phyloP scores from a whole-genome alignment of 2,888 invertebrate species.

The Teleiodes luculella region DNA sequence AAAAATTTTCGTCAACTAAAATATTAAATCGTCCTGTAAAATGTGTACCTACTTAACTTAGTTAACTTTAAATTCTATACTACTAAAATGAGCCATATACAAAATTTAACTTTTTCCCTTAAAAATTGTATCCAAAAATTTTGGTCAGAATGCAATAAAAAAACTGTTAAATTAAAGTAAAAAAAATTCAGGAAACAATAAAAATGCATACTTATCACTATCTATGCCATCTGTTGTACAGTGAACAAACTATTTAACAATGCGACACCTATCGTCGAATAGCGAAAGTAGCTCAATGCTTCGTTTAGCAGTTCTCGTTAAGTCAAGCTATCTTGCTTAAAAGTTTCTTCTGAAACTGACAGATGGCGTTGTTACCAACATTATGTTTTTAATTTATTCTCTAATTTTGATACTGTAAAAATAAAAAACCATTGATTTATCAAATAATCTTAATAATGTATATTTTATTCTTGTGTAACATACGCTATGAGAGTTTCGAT shows the following conservation, averaged over 20 bases:
- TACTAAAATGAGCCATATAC: too few relatives aligned
- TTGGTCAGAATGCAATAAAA: too few relatives aligned
- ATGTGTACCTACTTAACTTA: too few relatives aligned
- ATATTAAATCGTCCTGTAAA: too few relatives aligned
- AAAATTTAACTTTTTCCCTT: too few relatives aligned
- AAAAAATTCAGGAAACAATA: too few relatives aligned
- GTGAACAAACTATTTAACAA: conserved; percentile 6
- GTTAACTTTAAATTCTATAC: too few relatives aligned
- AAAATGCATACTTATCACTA: too few relatives aligned
- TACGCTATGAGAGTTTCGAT: conserved; percentile 34
- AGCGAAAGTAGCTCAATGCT: not conserved
- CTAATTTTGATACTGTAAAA: not conserved
- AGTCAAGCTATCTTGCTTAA: not conserved
- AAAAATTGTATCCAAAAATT: too few relatives aligned
- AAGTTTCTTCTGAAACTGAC: not conserved
- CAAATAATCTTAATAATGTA: not conserved
- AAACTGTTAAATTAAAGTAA: too few relatives aligned
- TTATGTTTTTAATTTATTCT: not conserved
- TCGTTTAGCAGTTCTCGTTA: not conserved
- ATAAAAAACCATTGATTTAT: not conserved
- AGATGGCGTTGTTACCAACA: not conserved
- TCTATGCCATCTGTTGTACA: conserved; percentile 24
- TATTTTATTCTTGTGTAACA: conserved; percentile 13
- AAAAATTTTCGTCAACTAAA: too few relatives aligned
- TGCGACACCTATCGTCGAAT: conserved; percentile 9